Evolutionary conservation across 2,797 vertebrate species (phyloP).

Genomic region (Scomberomorus guttatus): DNA sequence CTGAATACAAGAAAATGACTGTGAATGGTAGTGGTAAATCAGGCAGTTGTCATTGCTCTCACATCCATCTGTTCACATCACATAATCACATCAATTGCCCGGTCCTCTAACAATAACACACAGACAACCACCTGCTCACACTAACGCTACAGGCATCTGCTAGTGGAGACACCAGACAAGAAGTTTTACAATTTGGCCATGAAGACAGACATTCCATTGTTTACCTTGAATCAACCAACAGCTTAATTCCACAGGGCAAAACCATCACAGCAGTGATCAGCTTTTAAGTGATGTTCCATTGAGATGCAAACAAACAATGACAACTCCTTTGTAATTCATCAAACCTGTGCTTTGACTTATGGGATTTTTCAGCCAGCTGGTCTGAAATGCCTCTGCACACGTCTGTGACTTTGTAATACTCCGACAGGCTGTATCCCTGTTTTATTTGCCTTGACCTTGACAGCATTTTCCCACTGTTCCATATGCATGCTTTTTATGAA

Average conservation of each 20-base stretch:
- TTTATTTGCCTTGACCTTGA: slow-evolving; percentile 76
- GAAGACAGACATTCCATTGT: slow-evolving; percentile 21
- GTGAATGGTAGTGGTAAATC: slow-evolving; percentile 44
- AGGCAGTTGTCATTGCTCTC: slow-evolving; percentile 53
- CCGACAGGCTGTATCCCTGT: slow-evolving; percentile 34
- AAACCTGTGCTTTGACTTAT: slow-evolving; percentile 54
- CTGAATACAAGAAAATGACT: slow-evolving; percentile 35
- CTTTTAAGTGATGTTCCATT: slow-evolving; percentile 42
- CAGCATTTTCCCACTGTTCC: slow-evolving; percentile 51
- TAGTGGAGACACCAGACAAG: slow-evolving; percentile 8
- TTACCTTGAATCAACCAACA: slow-evolving; percentile 22
- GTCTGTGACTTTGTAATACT: slow-evolving; percentile 54
- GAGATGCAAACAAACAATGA: slow-evolving; percentile 49
- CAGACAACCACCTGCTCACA: slow-evolving; percentile 69
- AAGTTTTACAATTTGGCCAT: slow-evolving; percentile 29
- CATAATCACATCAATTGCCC: slow-evolving; percentile 60
- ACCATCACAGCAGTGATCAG: slow-evolving; percentile 1
- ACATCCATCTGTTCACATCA: slow-evolving; percentile 73
- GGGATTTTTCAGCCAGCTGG: slow-evolving; percentile 62
- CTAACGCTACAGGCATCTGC: slow-evolving; percentile 34
- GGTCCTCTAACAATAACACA: slow-evolving; percentile 59
- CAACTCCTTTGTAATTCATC: slow-evolving; percentile 59
- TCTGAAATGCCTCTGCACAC: slow-evolving; percentile 39
- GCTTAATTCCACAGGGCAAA: slow-evolving; percentile 37
- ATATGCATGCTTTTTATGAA: slow-evolving; percentile 66